phyloP scores from a whole-genome alignment of 2,797 vertebrate species.

The Pristis pectinata region DNA sequence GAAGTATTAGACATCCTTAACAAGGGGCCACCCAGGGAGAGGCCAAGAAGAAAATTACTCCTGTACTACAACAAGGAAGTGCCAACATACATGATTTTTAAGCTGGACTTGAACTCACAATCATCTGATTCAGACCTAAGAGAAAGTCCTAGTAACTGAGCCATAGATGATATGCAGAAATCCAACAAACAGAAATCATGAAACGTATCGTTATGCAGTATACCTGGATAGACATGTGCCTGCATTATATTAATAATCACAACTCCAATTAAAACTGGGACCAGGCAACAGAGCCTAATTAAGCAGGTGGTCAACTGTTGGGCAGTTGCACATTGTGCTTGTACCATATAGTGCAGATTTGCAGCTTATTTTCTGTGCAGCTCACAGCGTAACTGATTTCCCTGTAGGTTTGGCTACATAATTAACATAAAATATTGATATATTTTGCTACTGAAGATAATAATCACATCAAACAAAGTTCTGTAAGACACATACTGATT shows the following conservation, averaged over 20 bases:
- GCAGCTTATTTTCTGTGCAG: background rate
- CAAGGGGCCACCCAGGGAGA: too few species aligned
- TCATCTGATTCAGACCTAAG: too few species aligned
- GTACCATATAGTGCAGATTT: background rate
- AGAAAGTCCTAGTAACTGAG: too few species aligned
- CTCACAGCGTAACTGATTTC: constrained; percentile 28
- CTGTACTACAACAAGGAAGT: too few species aligned
- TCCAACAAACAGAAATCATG: too few species aligned
- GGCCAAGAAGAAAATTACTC: too few species aligned
- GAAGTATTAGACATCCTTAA: too few species aligned
- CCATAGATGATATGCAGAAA: too few species aligned
- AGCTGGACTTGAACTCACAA: too few species aligned
- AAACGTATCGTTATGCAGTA: background rate
- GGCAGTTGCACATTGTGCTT: background rate
- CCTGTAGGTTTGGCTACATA: background rate
- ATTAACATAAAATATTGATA: constrained; percentile 38
- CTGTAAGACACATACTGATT: constrained; percentile 35
- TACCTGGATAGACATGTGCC: background rate
- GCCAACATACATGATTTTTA: too few species aligned
- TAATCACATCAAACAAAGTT: constrained; percentile 37
- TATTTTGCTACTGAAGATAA: constrained; percentile 35
- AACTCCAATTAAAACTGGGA: background rate
- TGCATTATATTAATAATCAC: background rate
- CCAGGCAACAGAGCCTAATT: background rate
- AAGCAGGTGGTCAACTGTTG: constrained; percentile 3